Evolutionary conservation across 2,113 vertebrate species (phyloP).

Genomic region (Microtus pennsylvanicus): DNA sequence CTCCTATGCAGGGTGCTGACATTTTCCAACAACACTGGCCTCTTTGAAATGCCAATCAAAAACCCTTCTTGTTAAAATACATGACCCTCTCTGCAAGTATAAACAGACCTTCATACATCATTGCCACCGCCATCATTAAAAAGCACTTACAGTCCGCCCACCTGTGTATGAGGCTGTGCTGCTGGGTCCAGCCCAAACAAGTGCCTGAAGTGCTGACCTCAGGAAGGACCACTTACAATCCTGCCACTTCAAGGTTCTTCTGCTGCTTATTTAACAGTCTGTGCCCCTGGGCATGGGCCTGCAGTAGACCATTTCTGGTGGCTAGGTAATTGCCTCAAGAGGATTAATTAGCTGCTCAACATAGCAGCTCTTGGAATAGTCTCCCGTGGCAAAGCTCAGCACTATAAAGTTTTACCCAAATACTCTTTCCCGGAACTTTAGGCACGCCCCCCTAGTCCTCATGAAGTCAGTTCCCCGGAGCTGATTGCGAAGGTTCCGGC

Average conservation of each 20-base stretch:
- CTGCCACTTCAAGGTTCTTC: slow-evolving; percentile 63
- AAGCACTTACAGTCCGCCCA: slow-evolving; percentile 80
- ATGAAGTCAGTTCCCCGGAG: background rate
- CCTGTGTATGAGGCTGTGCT: slow-evolving; percentile 56
- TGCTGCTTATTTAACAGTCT: slow-evolving; percentile 62
- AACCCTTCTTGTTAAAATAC: slow-evolving; percentile 81
- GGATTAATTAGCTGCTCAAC: slow-evolving; percentile 73
- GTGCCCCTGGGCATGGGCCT: slow-evolving; percentile 35
- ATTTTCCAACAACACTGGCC: slow-evolving; percentile 81
- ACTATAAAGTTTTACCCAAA: slow-evolving; percentile 67
- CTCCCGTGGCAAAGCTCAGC: slow-evolving; percentile 47
- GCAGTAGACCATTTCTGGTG: slow-evolving; percentile 56
- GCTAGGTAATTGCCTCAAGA: slow-evolving; percentile 70
- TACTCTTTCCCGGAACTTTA: slow-evolving; percentile 31
- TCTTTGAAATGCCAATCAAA: slow-evolving; percentile 84
- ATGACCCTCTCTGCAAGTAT: slow-evolving; percentile 78
- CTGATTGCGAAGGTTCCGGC: background rate
- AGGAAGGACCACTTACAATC: slow-evolving; percentile 32
- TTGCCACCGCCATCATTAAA: slow-evolving; percentile 79
- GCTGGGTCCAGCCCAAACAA: slow-evolving; percentile 53
- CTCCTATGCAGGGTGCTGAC: slow-evolving; percentile 80
- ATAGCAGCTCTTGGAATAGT: slow-evolving; percentile 48
- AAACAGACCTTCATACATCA: slow-evolving; percentile 81
- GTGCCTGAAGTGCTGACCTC: slow-evolving; percentile 62
- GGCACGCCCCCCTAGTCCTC: background rate